phyloP scores from a whole-genome alignment of 2,888 invertebrate genomes.

The Petrophora chlorosata region DNA sequence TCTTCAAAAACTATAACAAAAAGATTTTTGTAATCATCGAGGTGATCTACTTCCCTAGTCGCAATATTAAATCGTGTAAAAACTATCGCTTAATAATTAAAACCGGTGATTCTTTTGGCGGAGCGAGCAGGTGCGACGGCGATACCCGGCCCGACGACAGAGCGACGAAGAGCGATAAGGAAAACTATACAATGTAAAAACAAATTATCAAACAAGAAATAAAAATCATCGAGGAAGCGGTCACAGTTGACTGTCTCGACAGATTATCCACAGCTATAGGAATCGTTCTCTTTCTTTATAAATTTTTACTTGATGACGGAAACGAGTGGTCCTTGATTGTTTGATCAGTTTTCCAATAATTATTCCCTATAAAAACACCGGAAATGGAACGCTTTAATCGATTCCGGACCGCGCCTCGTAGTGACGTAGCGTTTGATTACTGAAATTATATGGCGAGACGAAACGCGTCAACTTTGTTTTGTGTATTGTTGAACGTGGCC shows the following conservation, averaged over 20 bases:
- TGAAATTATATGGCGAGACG: constrained; percentile 80
- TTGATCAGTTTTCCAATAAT: constrained; percentile 78
- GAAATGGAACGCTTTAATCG: constrained; percentile 80
- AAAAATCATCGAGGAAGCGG: constrained; percentile 78
- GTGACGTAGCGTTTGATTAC: constrained; percentile 79
- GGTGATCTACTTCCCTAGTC: constrained; percentile 77
- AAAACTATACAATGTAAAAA: constrained; percentile 74
- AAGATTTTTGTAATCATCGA: constrained; percentile 75
- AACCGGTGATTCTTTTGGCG: constrained; percentile 65
- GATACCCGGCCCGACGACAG: constrained; percentile 55
- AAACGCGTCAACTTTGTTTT: constrained; percentile 76
- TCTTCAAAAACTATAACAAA: constrained; percentile 72
- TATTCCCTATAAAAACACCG: constrained; percentile 77
- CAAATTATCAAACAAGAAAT: constrained; percentile 78
- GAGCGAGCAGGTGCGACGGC: constrained; percentile 58
- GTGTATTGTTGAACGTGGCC: constrained; percentile 75
- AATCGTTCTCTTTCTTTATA: constrained; percentile 61
- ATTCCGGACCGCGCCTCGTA: constrained; percentile 74
- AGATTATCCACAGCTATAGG: constrained; percentile 76
- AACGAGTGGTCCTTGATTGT: constrained; percentile 72
- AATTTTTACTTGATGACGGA: constrained; percentile 67
- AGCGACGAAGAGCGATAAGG: constrained; percentile 50
- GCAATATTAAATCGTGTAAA: constrained; percentile 76
- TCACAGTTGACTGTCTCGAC: constrained; percentile 78
- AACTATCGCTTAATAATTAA: constrained; percentile 77